Conservation (phyloP, 2,888 invertebrate genomes). For the Polyommatus icarus region DNA sequence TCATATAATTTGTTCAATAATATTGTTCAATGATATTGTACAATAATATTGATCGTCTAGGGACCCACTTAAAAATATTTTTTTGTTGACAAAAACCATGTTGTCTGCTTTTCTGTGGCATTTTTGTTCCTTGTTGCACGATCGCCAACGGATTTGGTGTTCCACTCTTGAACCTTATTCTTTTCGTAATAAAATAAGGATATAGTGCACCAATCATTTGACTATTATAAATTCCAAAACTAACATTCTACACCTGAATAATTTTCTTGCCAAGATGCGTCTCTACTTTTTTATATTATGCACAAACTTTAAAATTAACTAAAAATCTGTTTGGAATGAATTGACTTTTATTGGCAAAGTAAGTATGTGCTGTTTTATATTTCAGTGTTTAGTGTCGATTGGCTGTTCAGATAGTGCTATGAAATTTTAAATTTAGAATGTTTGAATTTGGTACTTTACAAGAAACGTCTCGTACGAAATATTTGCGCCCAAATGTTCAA, state of each 20-base stretch:
- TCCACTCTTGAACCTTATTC: too few species aligned
- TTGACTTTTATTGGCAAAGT: conserved; percentile 25
- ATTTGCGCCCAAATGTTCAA: neutral
- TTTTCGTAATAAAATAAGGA: too few species aligned
- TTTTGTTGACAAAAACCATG: too few species aligned
- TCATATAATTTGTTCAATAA: too few species aligned
- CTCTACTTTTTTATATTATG: neutral
- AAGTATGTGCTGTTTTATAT: conserved; percentile 27
- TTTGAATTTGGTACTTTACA: neutral
- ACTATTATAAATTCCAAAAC: neutral
- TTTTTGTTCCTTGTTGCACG: too few species aligned
- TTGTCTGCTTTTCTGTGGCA: too few species aligned
- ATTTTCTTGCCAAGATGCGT: neutral
- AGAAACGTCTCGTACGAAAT: neutral
- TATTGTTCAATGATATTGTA: too few species aligned
- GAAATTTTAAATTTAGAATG: conserved; percentile 28
- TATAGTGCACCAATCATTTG: too few species aligned
- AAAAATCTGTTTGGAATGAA: neutral
- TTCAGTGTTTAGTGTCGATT: conserved; percentile 28
- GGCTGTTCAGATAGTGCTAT: conserved; percentile 29
- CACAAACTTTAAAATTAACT: neutral
- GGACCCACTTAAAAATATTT: too few species aligned
- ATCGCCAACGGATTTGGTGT: too few species aligned
- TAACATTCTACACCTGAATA: neutral
- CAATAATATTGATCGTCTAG: too few species aligned